These are phyloP conservation scores for Nebria ingens DNA, from an alignment of 1,140 invertebrate species.

Conservation along the genomic window DNA sequence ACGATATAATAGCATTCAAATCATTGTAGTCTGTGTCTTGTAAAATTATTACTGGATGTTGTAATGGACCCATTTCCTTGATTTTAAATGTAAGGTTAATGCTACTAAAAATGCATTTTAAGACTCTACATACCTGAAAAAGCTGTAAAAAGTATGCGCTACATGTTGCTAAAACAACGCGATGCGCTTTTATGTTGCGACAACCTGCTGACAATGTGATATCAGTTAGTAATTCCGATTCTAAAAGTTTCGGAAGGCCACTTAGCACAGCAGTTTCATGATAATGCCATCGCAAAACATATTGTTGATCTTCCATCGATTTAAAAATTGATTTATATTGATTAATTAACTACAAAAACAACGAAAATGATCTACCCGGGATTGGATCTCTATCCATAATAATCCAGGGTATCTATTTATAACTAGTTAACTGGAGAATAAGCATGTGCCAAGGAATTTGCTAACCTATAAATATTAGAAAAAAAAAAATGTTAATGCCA, in stretches of 20 bases:
- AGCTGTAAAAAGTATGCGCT: conserved; percentile 86
- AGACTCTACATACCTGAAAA: conserved; percentile 53
- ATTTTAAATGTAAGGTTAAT: conserved; percentile 1
- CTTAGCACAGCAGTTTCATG: conserved; percentile 71
- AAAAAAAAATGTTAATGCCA: background rate
- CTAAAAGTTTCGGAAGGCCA: conserved; percentile 70
- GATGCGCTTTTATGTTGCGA: conserved; percentile 68
- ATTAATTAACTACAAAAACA: conserved; percentile 3
- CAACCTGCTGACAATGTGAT: conserved; percentile 77
- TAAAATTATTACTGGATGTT: conserved; percentile 75
- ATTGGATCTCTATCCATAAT: background rate
- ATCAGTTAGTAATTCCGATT: conserved; percentile 78
- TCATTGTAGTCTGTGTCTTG: conserved; percentile 70
- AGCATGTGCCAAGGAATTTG: conserved; percentile 8
- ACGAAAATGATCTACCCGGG: background rate
- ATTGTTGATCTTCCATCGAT: conserved; percentile 46
- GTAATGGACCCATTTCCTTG: conserved; percentile 30
- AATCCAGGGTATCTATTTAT: conserved; percentile 6
- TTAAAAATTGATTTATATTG: background rate
- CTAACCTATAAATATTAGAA: conserved; percentile 8
- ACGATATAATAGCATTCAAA: conserved; percentile 71
- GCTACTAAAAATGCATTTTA: conserved; percentile 13
- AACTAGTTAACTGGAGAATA: background rate
- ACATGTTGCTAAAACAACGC: conserved; percentile 80
- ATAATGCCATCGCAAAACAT: conserved; percentile 68